These are phyloP conservation scores for Myotis lucifugus DNA, from an alignment of 2,113 vertebrate species.

Conservation along the genomic window DNA sequence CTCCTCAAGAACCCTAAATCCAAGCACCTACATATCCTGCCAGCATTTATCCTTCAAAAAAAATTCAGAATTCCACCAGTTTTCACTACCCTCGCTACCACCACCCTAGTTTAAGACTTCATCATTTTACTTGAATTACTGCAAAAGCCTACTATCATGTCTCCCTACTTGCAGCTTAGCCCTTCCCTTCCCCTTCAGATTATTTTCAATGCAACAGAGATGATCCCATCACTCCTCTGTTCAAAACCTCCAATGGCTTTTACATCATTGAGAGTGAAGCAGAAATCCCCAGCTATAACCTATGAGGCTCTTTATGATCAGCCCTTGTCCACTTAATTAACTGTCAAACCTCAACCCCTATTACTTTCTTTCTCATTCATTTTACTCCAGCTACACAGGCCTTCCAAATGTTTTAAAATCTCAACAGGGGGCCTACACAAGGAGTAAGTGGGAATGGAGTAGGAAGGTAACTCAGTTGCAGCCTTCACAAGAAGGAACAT, in stretches of 20 bases:
- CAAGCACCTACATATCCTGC: neutral
- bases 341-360: neutral
- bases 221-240: neutral
- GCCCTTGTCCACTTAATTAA: neutral
- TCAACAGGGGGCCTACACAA: neutral
- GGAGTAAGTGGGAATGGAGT: neutral
- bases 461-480: neutral
- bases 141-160: neutral
- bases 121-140: neutral
- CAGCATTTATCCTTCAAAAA: neutral
- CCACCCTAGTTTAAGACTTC: neutral
- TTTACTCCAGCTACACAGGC: neutral
- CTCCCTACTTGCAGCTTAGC: neutral
- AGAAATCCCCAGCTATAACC: neutral
- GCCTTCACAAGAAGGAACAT: neutral
- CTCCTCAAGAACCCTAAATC: neutral
- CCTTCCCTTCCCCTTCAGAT: neutral
- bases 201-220: neutral
- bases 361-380: neutral
- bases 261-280: neutral
- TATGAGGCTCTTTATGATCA: neutral
- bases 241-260: neutral
- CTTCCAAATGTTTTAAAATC: neutral
- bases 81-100: neutral
- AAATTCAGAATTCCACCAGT: neutral